Evolutionary conservation across 2,797 vertebrate species (phyloP).

Genomic region (Sphenopsis melanotis): DNA sequence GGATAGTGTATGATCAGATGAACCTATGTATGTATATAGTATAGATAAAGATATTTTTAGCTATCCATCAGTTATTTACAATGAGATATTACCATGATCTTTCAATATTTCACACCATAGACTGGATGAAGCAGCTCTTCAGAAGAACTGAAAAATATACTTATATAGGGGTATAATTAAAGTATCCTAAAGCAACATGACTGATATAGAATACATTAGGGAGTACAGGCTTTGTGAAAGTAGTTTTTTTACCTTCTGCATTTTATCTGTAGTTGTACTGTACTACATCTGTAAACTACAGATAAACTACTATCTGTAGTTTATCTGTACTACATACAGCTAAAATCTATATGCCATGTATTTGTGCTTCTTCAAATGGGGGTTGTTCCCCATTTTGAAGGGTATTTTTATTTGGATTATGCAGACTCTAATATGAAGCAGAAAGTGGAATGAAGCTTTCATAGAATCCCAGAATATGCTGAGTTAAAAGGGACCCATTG

Average conservation of each 20-base stretch:
- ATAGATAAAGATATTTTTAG: background rate
- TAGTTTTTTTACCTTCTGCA: background rate
- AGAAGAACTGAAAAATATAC: background rate
- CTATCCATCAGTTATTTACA: background rate
- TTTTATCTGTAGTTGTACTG: background rate
- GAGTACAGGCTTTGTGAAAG: background rate
- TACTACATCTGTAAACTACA: no score
- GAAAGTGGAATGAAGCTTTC: background rate
- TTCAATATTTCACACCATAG: background rate
- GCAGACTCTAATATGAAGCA: background rate
- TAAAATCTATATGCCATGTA: background rate
- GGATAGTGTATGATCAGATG: background rate
- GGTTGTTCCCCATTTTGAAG: background rate
- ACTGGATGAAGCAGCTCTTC: background rate
- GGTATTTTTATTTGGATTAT: background rate
- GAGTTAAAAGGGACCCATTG: background rate
- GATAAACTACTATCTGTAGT: background rate
- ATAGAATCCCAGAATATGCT: background rate
- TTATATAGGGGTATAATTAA: background rate
- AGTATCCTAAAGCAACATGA: background rate
- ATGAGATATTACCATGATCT: background rate
- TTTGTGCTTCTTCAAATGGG: background rate
- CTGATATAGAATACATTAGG: background rate
- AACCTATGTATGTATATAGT: background rate
- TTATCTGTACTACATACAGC: background rate